A percentile compares a stretch with the other conserved stretches of the same genome.
Evolutionary conservation across 2,888 invertebrate genomes (phyloP).

Genomic region (Perizoma affinitatum): DNA sequence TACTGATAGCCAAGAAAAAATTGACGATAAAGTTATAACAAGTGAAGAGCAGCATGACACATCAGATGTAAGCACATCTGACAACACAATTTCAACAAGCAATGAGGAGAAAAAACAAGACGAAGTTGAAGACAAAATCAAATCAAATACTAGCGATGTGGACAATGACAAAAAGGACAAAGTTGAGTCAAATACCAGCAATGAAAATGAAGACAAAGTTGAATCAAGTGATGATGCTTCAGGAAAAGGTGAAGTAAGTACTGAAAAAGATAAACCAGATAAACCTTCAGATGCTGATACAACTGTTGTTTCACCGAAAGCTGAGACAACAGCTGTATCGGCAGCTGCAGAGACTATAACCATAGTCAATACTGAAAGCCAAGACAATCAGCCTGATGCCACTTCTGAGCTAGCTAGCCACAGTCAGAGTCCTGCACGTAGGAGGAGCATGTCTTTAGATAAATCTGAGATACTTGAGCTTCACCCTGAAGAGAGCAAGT

Average conservation of each 20-base stretch:
- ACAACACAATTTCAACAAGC: slow-evolving; percentile 38
- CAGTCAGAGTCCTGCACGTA: slow-evolving; percentile 38
- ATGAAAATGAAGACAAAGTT: slow-evolving; percentile 30
- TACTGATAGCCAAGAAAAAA: slow-evolving; percentile 39
- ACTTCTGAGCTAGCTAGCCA: slow-evolving; percentile 32
- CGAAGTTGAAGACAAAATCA: slow-evolving; percentile 15
- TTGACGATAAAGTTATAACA: slow-evolving; percentile 53
- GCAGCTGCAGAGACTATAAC: slow-evolving; percentile 42
- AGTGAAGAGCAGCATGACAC: slow-evolving; percentile 44
- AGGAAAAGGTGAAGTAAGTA: slow-evolving; percentile 36
- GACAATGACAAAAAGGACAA: slow-evolving; percentile 35
- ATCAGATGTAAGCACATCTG: slow-evolving; percentile 29
- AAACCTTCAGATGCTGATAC: slow-evolving; percentile 58
- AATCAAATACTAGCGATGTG: slow-evolving; percentile 23
- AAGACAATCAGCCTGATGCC: slow-evolving; percentile 28
- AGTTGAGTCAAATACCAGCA: slow-evolving; percentile 34
- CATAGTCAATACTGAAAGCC: slow-evolving; percentile 28
- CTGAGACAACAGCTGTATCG: slow-evolving; percentile 55
- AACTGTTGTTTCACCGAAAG: slow-evolving; percentile 64
- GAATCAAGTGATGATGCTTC: slow-evolving; percentile 35
- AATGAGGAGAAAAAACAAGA: slow-evolving; percentile 30
- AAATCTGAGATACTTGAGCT: slow-evolving; percentile 71
- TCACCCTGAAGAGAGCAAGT: slow-evolving; percentile 68
- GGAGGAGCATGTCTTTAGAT: slow-evolving; percentile 60
- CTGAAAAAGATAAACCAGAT: slow-evolving; percentile 38